A percentile compares a stretch with the other conserved stretches of the same genome.
phyloP scores from a whole-genome alignment of 2,888 invertebrate genomes.

The Philhelius pedissequus region DNA sequence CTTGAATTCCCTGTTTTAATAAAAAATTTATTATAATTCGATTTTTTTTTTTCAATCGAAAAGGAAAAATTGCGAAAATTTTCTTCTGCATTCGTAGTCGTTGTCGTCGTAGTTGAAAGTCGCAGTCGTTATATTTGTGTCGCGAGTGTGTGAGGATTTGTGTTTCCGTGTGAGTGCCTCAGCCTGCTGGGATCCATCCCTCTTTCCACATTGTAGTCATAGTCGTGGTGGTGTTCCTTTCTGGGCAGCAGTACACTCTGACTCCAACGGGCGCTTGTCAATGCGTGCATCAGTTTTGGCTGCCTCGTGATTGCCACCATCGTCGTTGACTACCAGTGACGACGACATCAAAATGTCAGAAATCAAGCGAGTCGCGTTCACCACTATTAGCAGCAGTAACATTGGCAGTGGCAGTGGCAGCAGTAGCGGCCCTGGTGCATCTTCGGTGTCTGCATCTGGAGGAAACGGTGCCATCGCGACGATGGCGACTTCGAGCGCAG shows the following conservation, averaged over 20 bases:
- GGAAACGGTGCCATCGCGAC: constrained; percentile 54
- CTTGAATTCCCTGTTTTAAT: constrained; percentile 59
- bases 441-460: neutral
- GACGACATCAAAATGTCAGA: constrained; percentile 72
- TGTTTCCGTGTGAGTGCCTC: constrained; percentile 59
- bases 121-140: constrained; percentile 50
- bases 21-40: constrained; percentile 46
- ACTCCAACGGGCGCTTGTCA: constrained; percentile 43
- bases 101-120: constrained; percentile 27
- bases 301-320: constrained; percentile 54
- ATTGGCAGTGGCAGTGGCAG: constrained; percentile 37
- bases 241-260: constrained; percentile 50
- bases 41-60: constrained; percentile 54
- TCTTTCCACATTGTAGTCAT: constrained; percentile 24
- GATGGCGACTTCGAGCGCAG: constrained; percentile 59
- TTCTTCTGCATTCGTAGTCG: constrained; percentile 54
- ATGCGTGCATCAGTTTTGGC: constrained; percentile 46
- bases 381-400: constrained; percentile 71
- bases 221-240: constrained; percentile 50
- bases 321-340: constrained; percentile 11
- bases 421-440: constrained; percentile 36
- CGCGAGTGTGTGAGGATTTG: constrained; percentile 60
- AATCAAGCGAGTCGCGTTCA: constrained; percentile 76
- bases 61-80: constrained; percentile 68
- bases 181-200: constrained; percentile 51